Conservation (phyloP, 2,113 vertebrate species). For the Phyllostomus hastatus region DNA sequence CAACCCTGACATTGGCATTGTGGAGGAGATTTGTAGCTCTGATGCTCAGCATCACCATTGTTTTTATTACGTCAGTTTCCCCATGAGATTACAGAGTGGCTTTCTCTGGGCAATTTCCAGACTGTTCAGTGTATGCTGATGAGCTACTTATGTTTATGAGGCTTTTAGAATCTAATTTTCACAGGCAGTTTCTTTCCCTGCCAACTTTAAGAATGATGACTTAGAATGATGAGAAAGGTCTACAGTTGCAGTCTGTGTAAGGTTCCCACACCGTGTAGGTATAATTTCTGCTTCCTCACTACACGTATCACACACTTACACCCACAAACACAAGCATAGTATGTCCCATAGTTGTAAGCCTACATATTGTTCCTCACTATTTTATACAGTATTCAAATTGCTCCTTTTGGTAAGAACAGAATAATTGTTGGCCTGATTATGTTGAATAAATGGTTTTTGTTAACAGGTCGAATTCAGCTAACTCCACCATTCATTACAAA, state of each 20-base stretch:
- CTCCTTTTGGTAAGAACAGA: background rate
- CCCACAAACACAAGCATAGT: fast-evolving
- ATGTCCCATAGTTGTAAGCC: background rate
- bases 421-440: background rate
- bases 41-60: background rate
- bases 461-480: slow-evolving; percentile 20
- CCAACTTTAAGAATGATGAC: slow-evolving; percentile 34
- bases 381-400: background rate
- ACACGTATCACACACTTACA: background rate
- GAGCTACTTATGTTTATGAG: slow-evolving; percentile 54
- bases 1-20: background rate
- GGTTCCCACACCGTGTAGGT: background rate
- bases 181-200: slow-evolving; percentile 41
- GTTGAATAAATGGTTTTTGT: slow-evolving; percentile 39
- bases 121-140: slow-evolving; percentile 41
- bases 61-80: slow-evolving; percentile 5
- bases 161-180: slow-evolving; percentile 54
- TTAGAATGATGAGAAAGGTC: background rate
- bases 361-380: background rate
- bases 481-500: slow-evolving; percentile 50
- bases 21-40: background rate
- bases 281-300: background rate
- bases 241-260: background rate
- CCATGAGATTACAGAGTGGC: background rate
- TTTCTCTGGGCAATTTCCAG: slow-evolving; percentile 52